A percentile compares a stretch with the other conserved stretches of the same genome.
phyloP scores from a whole-genome alignment of 2,113 vertebrate species.

The Myotis davidii region DNA sequence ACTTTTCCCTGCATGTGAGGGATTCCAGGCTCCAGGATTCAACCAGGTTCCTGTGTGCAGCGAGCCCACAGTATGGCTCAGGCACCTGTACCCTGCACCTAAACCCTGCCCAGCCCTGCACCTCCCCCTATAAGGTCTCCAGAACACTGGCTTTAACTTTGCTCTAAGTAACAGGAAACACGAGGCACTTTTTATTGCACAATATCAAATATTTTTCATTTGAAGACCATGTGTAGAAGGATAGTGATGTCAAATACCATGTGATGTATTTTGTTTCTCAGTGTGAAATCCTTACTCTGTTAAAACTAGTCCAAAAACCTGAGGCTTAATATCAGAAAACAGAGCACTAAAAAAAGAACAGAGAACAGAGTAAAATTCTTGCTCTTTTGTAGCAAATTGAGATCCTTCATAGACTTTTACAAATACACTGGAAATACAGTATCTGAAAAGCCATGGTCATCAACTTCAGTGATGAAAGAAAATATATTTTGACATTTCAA shows the following conservation, averaged over 20 bases:
- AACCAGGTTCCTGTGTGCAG: background rate
- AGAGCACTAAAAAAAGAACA: constrained; percentile 22
- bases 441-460: constrained; percentile 50
- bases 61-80: background rate
- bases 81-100: background rate
- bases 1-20: background rate
- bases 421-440: constrained; percentile 3
- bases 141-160: background rate
- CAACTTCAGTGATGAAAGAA: constrained; percentile 36
- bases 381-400: background rate
- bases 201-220: background rate
- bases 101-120: background rate
- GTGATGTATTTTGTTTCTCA: constrained; percentile 40
- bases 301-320: background rate
- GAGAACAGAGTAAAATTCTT: background rate
- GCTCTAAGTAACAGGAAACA: background rate
- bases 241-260: constrained; percentile 17
- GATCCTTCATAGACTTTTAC: constrained; percentile 34
- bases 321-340: constrained; percentile 1
- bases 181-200: background rate
- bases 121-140: background rate
- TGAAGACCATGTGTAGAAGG: background rate
- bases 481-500: constrained; percentile 9
- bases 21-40: background rate
- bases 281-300: background rate